Conservation (phyloP, 2,113 vertebrate species). For the Bothrops jararaca region DNA sequence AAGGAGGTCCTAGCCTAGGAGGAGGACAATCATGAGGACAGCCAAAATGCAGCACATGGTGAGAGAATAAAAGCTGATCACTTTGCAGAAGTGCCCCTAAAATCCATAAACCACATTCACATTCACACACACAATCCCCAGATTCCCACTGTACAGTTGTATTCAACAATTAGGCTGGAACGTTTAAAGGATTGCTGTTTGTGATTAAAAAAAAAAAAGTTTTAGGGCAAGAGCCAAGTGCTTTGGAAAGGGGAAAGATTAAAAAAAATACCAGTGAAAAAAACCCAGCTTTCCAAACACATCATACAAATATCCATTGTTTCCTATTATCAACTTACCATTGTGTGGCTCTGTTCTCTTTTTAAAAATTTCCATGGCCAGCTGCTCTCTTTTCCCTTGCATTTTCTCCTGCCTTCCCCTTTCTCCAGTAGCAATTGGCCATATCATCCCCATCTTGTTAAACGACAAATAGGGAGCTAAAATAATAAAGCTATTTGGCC, state of each 20-base stretch:
- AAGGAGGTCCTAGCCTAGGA: not conserved
- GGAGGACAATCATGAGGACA: not conserved
- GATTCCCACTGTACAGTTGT: not conserved
- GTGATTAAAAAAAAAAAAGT: not conserved
- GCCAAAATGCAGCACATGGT: not conserved
- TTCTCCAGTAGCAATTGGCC: constrained; percentile 5
- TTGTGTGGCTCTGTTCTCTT: not conserved
- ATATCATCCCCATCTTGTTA: constrained; percentile 8
- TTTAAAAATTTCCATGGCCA: constrained; percentile 5
- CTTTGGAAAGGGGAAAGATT: not conserved
- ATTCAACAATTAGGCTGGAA: not conserved
- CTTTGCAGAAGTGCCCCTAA: not conserved
- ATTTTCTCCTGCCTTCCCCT: constrained; percentile 14
- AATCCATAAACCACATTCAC: not conserved
- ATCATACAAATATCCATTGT: not conserved
- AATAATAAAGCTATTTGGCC: constrained; percentile 26
- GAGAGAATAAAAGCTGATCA: not conserved
- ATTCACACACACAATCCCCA: not conserved
- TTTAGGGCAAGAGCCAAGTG: not conserved
- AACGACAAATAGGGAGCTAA: not conserved
- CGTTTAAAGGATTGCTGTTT: not conserved
- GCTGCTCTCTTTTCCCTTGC: constrained; percentile 17
- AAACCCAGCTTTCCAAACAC: not conserved
- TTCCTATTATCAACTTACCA: constrained; percentile 2
- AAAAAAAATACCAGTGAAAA: not conserved